These are phyloP conservation scores for Hydroisotoma schaefferi DNA, from an alignment of 2,888 invertebrate genomes.

Conservation along the genomic window DNA sequence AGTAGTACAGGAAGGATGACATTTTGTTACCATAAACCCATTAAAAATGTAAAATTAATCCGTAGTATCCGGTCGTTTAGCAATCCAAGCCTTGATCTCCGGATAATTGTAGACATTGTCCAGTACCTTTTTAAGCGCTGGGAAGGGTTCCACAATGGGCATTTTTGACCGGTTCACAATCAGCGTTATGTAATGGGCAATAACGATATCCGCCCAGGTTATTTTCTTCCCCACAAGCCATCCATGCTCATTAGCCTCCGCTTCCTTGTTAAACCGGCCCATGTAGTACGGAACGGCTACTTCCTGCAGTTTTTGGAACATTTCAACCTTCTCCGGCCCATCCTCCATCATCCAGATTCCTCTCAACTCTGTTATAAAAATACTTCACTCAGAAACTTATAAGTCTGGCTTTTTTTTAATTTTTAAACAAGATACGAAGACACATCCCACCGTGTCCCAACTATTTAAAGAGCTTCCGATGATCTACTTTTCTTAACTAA, in stretches of 20 bases:
- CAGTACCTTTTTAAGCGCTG: conserved; percentile 57
- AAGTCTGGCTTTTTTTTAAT: too few relatives aligned
- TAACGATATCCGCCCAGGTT: conserved; percentile 16
- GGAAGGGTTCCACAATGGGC: conserved; percentile 54
- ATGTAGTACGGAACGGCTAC: conserved; percentile 19
- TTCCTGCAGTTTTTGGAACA: conserved; percentile 12
- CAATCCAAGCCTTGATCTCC: conserved; percentile 58
- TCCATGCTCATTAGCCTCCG: conserved; percentile 11
- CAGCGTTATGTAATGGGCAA: conserved; percentile 12
- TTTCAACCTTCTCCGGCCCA: conserved; percentile 5
- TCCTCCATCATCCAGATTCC: conserved; percentile 10
- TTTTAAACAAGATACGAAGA: too few relatives aligned
- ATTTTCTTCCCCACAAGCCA: conserved; percentile 12
- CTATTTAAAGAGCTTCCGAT: too few relatives aligned
- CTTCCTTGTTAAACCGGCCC: conserved; percentile 10
- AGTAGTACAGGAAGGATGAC: too few relatives aligned
- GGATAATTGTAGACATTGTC: conserved; percentile 58
- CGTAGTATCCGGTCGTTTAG: conserved; percentile 54
- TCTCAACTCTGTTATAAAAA: conserved; percentile 21
- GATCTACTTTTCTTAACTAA: too few relatives aligned
- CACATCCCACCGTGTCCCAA: too few relatives aligned
- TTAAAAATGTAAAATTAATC: too few relatives aligned
- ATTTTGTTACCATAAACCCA: too few relatives aligned
- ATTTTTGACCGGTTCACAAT: neutral
- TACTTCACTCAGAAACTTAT: too few relatives aligned